These are phyloP conservation scores for Drosophila varians DNA, from an alignment of 1,140 invertebrate genomes.

Conservation along the genomic window DNA sequence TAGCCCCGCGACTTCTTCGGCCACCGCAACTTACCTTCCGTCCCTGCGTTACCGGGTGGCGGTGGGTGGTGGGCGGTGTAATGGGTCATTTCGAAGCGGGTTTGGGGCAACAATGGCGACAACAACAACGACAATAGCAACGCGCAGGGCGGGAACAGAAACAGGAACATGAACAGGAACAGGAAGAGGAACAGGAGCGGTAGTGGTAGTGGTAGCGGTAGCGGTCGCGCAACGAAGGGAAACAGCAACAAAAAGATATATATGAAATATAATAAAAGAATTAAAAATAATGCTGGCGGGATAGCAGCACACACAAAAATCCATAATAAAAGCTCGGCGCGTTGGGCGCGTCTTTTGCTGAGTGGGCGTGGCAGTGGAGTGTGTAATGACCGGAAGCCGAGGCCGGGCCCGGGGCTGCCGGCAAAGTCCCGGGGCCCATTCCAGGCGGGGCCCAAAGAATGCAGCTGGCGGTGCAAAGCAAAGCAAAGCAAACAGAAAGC, in stretches of 20 bases:
- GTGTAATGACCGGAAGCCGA: conserved; percentile 73
- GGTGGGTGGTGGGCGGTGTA: conserved; percentile 7
- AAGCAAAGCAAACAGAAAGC: conserved; percentile 20
- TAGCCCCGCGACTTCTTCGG: neutral
- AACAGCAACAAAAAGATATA: conserved; percentile 56
- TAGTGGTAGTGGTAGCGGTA: conserved; percentile 4
- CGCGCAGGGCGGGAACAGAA: conserved; percentile 11
- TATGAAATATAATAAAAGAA: conserved; percentile 66
- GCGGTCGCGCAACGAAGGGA: conserved; percentile 2
- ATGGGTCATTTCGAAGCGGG: neutral
- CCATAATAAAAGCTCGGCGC: conserved; percentile 58
- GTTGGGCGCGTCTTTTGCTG: conserved; percentile 33
- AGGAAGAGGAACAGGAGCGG: conserved; percentile 29
- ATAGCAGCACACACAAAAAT: conserved; percentile 52
- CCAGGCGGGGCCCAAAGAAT: conserved; percentile 21
- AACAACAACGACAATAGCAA: conserved; percentile 31
- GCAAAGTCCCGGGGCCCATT: neutral
- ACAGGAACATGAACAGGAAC: conserved; percentile 13
- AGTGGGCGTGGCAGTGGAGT: conserved; percentile 37
- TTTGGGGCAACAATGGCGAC: conserved; percentile 45
- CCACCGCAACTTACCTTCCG: conserved; percentile 54
- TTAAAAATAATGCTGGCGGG: conserved; percentile 42
- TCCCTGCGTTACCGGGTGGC: conserved; percentile 25
- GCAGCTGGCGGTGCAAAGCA: conserved; percentile 48
- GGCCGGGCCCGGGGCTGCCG: neutral